Evolutionary conservation across 2,888 invertebrate species (phyloP), one percentile per base, ranked within the genome.

Genomic region (Poecilus cupreus): DNA sequence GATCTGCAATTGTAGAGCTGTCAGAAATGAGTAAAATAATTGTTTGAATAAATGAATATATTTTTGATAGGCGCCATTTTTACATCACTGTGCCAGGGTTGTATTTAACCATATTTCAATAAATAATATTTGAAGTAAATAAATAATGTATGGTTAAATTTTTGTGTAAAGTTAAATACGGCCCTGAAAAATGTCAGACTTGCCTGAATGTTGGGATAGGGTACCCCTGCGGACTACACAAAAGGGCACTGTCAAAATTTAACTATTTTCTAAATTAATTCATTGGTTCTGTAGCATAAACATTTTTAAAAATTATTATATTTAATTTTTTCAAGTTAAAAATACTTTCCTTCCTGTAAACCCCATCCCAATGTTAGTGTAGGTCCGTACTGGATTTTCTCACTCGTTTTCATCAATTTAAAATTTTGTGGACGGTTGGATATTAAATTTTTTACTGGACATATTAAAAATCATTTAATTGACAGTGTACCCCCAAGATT

Each of bases 161-260:
- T 46, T 20, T 60, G 11, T 43, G 70, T 22, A 39, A 43, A 13
- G 24, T 68, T 68, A n/a, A 49, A 32, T 80, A 24, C 70, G 72
- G 54, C 39, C 60, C 72, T 80, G 72, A 43, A 54, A 60, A 57
- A 80, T 70, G 72, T 85, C 84, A 86, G 85, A 86, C 85, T 93
- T 95, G 96, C 96, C 96, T 97, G 96, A 96, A 96, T 96, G 96
- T 96, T 96, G 96, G 96, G 96, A 96, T 96, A 96, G 96, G 96
- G 96, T 96, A 96, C 96, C 96, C 96, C 95, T 95, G 89, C 89
- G 89, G 89, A 88, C 88, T 86, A 64, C 74, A 68, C 64, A 82
- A 86, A 87, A 88, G 88, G 88, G 89, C 88, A 88, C 88, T 87
- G 87, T 86, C 87, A 88, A 88, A 88, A 87, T 32, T 82, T 82